These are phyloP conservation scores for Calidris pygmaea DNA, from an alignment of 2,113 vertebrate genomes.

Conservation along the genomic window DNA sequence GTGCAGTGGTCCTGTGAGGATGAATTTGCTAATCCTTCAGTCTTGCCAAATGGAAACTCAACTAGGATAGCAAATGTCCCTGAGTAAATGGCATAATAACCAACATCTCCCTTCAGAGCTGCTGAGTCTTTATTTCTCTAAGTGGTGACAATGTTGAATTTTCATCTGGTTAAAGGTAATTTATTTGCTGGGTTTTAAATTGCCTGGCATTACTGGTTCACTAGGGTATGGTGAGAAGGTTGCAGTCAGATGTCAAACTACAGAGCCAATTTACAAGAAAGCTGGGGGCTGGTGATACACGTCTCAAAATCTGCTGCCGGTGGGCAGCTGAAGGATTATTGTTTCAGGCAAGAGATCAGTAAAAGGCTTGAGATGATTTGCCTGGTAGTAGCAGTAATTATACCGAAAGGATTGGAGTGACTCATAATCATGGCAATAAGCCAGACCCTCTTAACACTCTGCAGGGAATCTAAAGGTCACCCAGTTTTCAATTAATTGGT, in stretches of 20 bases:
- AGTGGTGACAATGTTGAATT: not conserved
- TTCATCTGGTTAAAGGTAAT: not conserved
- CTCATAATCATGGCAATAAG: not conserved
- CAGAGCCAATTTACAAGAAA: not conserved
- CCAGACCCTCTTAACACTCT: not conserved
- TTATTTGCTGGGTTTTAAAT: not conserved
- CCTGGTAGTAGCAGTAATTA: not conserved
- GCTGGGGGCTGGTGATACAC: not conserved
- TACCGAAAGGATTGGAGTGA: not conserved
- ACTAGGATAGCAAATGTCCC: not conserved
- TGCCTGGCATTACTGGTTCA: not conserved
- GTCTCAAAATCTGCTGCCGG: not conserved
- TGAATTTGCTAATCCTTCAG: not conserved
- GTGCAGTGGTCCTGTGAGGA: not conserved
- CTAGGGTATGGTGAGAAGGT: not conserved
- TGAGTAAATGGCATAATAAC: not conserved
- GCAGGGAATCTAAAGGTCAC: slow-evolving; percentile 21
- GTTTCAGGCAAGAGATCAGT: not conserved
- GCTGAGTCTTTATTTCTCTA: not conserved
- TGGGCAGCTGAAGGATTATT: not conserved
- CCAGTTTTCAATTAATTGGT: not conserved
- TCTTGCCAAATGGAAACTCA: not conserved
- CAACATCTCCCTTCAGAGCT: not conserved
- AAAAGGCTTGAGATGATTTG: not conserved
- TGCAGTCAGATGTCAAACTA: not conserved